Evolutionary conservation across 2,888 invertebrate genomes (phyloP), one percentile per base, ranked within the genome.

Genomic region (Pyrochroa serraticornis): DNA sequence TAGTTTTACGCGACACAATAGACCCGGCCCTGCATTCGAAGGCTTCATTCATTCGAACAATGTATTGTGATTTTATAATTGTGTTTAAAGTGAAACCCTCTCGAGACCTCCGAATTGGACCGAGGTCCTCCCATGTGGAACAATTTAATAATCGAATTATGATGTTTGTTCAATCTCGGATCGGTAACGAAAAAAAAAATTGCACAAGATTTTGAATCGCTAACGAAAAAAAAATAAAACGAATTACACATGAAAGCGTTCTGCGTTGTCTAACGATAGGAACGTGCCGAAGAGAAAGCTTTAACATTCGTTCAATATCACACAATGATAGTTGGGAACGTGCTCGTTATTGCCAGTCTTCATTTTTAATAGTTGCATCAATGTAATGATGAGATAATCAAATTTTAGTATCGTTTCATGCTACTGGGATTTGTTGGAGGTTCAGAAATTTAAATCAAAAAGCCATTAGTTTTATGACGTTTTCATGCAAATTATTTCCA

Each of bases 41-140:
- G 70, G 71, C 65, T 71, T 69, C 71, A 56, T 70, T 65, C 59
- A 64, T 61, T 67, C 62, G 66, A 66, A 69, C 67, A 68, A 69
- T 67, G 66, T 66, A 68, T 68, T 68, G 70, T 70, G 69, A 69
- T 71, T 68, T 69, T 67, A 69, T 71, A 68, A 71, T 71, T 70
- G 70, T 71, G 69, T 70, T 70, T 70, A 70, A 70, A 70, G 68
- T 68, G 71, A 70, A 69, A 68, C 69, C 70, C 71, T 69, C 67
- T 62, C 59, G 66, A 61, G 67, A 50, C 58, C 57, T 48, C 42
- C 54, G 61, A 58, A 63, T 60, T 51, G 55, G 33, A 50, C 53
- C 51, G 48, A 59, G 51, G 54, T 45, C 59, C 58, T 53, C 37
- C 66, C 66, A 68, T 65, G 67, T 66, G 71, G 68, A 70, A 71